Evolutionary conservation across 2,113 vertebrate genomes (phyloP).

Genomic region (Osmerus eperlanus): DNA sequence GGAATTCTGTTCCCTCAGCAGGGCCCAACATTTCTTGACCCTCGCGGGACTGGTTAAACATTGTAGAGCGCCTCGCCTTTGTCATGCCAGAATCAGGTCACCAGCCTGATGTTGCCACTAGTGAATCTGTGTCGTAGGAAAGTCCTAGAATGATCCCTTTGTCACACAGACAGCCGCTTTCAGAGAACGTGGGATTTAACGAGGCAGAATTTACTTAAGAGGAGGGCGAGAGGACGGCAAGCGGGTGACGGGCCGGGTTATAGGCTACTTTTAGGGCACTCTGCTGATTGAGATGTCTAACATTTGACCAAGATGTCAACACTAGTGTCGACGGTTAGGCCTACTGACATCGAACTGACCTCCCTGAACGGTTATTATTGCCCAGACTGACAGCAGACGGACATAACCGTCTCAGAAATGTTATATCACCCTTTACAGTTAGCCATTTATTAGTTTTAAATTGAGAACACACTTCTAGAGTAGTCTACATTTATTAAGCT

Average conservation of each 20-base stretch:
- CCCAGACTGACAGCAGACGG: too few relatives aligned
- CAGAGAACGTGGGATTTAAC: slow-evolving; percentile 20
- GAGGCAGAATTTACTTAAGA: slow-evolving; percentile 21
- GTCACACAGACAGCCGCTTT: slow-evolving; percentile 34
- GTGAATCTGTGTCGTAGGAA: slow-evolving; percentile 52
- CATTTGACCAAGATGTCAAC: slow-evolving; percentile 32
- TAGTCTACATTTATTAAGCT: too few relatives aligned
- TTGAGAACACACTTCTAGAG: too few relatives aligned
- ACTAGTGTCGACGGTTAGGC: not conserved
- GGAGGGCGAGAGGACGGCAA: slow-evolving; percentile 13
- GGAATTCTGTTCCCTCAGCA: slow-evolving; percentile 71
- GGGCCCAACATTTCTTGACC: slow-evolving; percentile 75
- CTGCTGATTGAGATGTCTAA: slow-evolving; percentile 66
- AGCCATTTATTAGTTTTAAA: too few relatives aligned
- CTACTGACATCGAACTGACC: not conserved
- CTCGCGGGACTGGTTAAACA: slow-evolving; percentile 72
- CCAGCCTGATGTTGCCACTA: slow-evolving; percentile 69
- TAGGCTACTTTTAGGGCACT: not conserved
- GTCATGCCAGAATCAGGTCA: slow-evolving; percentile 60
- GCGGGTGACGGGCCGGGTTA: not conserved
- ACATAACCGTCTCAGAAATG: too few relatives aligned
- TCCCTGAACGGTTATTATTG: not conserved
- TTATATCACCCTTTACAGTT: too few relatives aligned
- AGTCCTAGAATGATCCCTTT: slow-evolving; percentile 59
- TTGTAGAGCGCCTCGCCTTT: slow-evolving; percentile 68